phyloP scores from a whole-genome alignment of 2,113 vertebrate genomes.

The Atherinomorus stipes region DNA sequence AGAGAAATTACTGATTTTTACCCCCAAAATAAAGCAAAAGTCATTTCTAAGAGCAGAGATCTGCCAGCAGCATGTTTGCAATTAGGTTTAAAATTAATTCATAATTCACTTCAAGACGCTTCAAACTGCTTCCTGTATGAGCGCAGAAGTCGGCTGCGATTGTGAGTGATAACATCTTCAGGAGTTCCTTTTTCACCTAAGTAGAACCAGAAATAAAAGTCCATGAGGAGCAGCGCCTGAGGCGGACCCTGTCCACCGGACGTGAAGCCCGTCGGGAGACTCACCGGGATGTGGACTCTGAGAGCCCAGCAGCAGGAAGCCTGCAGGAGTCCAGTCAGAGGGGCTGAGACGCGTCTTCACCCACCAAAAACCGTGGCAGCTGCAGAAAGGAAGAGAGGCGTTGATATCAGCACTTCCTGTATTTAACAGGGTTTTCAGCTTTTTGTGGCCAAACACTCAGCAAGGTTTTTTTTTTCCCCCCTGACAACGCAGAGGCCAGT shows the following conservation, averaged over 20 bases:
- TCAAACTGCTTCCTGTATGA: slow-evolving; percentile 29
- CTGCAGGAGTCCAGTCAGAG: neutral
- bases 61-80: neutral
- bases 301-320: neutral
- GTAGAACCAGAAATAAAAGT: neutral
- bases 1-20: too few relatives aligned
- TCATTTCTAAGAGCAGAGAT: neutral
- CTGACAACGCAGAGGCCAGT: neutral
- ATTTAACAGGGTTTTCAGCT: slow-evolving; percentile 33
- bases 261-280: neutral
- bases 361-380: neutral
- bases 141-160: slow-evolving; percentile 9
- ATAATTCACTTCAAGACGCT: neutral
- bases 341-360: neutral
- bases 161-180: slow-evolving; percentile 4
- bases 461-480: neutral
- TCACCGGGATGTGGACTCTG: slow-evolving; percentile 14
- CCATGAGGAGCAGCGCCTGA: neutral
- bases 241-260: neutral
- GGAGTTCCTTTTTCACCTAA: neutral
- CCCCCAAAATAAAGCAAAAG: neutral
- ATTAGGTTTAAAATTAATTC: neutral
- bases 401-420: slow-evolving; percentile 62
- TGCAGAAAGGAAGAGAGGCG: slow-evolving; percentile 37
- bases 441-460: slow-evolving; percentile 21